Evolutionary conservation across 2,888 invertebrate genomes (phyloP).

Genomic region (Spilosoma lubricipeda): DNA sequence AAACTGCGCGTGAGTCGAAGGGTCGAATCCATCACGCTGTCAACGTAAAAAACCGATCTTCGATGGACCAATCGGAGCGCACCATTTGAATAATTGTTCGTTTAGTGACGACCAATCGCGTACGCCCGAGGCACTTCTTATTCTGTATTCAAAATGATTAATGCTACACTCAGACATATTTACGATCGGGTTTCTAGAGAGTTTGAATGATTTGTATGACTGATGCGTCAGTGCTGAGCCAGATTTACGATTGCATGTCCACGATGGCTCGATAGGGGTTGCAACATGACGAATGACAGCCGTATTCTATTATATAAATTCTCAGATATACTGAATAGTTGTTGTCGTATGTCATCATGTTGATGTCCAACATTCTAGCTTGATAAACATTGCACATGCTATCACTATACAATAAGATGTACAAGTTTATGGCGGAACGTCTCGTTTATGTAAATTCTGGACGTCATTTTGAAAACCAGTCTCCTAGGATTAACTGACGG

Average conservation of each 20-base stretch:
- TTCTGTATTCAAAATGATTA: slow-evolving; percentile 80
- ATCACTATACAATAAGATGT: slow-evolving; percentile 35
- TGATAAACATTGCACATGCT: slow-evolving; percentile 40
- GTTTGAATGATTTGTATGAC: slow-evolving; percentile 82
- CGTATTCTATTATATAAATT: slow-evolving; percentile 69
- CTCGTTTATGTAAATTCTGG: slow-evolving; percentile 35
- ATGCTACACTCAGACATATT: slow-evolving; percentile 76
- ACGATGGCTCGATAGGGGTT: slow-evolving; percentile 61
- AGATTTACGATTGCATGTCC: slow-evolving; percentile 80
- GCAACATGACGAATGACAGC: slow-evolving; percentile 67
- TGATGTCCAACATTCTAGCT: slow-evolving; percentile 41
- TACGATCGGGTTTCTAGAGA: slow-evolving; percentile 75
- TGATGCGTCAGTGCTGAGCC: slow-evolving; percentile 68
- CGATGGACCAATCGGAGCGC: slow-evolving; percentile 73
- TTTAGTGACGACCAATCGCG: slow-evolving; percentile 77
- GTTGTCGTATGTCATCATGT: slow-evolving; percentile 28
- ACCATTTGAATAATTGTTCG: slow-evolving; percentile 85
- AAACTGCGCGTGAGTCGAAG: slow-evolving; percentile 81
- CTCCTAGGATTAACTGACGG: neutral
- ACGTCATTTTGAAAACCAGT: slow-evolving; percentile 10
- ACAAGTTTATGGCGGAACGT: slow-evolving; percentile 37
- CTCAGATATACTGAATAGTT: slow-evolving; percentile 64
- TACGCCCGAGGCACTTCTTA: slow-evolving; percentile 74
- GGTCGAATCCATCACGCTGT: slow-evolving; percentile 83
- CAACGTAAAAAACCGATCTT: slow-evolving; percentile 77